A percentile compares a stretch with the other conserved stretches of the same genome.
These are phyloP conservation scores for Prosopocoilus inquinatus DNA, from an alignment of 2,888 invertebrate species.

Conservation along the genomic window DNA sequence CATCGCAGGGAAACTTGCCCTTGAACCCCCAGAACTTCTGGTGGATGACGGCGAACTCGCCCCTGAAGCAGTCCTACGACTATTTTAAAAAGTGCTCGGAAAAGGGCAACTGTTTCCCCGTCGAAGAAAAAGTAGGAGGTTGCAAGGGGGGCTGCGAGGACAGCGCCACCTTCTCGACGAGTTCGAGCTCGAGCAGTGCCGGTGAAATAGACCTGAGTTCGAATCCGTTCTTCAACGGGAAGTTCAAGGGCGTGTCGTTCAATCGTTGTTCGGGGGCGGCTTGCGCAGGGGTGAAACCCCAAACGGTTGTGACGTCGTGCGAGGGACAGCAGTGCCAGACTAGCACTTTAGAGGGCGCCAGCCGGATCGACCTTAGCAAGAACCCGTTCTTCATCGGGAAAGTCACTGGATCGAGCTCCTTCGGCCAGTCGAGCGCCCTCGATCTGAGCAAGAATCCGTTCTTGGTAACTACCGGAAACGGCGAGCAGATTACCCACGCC, in stretches of 20 bases:
- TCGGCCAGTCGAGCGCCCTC: constrained; percentile 17
- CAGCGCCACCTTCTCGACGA: background rate
- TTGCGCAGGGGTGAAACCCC: constrained; percentile 31
- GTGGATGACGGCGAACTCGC: constrained; percentile 62
- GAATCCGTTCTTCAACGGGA: constrained; percentile 44
- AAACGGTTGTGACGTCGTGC: constrained; percentile 21
- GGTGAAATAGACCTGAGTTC: constrained; percentile 35
- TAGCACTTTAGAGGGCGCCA: constrained; percentile 18
- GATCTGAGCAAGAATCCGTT: constrained; percentile 39
- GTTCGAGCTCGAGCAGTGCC: background rate
- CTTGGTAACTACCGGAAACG: constrained; percentile 39
- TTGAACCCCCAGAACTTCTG: constrained; percentile 51
- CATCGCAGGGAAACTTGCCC: constrained; percentile 10
- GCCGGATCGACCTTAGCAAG: constrained; percentile 29
- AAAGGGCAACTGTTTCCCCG: constrained; percentile 36
- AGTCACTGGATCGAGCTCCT: constrained; percentile 10
- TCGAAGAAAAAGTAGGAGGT: constrained; percentile 17
- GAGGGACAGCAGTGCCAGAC: constrained; percentile 22
- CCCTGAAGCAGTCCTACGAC: constrained; percentile 54
- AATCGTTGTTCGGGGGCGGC: constrained; percentile 32
- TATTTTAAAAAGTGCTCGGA: constrained; percentile 44
- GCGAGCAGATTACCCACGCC: constrained; percentile 36
- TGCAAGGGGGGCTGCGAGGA: constrained; percentile 22
- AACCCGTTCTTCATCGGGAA: constrained; percentile 41
- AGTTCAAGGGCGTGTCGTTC: constrained; percentile 38